Evolutionary conservation across 2,113 vertebrate species (phyloP), one percentile per base, ranked within the genome.

Genomic region (Anguilla japonica): DNA sequence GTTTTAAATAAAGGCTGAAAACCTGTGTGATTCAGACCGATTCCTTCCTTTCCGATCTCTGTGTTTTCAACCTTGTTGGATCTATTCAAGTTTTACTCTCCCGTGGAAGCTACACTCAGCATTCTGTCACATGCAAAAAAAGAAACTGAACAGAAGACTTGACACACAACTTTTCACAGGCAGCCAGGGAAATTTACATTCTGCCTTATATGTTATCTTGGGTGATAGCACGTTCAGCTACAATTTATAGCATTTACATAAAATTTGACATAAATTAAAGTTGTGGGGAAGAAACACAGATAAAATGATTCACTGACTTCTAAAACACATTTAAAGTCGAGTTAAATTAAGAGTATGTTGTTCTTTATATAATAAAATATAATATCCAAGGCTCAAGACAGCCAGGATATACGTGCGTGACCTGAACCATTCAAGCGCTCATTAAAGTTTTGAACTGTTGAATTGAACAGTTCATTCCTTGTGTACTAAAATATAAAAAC

Each of bases 231-330:
- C 40, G 79, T 56, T 15, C 53, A 53, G 29, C 39, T 85, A 80
- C 75, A 85, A 5, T n/a, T 46, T 79, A 43, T 40, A 85, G 1
- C 43, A 80, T 85, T 85, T 85, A 29, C 75, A 57, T 81, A 81
- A 29, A 22, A 46, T 43, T 57, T 46, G 18, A 85, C 46, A n/a
- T 14, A 46, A 22, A 50, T 20, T 79, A 80, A 85, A 85, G 84
- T 41, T 79, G 39, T 8, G 39, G 71, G 22, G n/a, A 60, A 40
- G 15, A 34, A 71, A 67, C 60, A 22, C 57, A 41, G 14, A 60
- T 20, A 67, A 63, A 84, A 46, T 20, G 39, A 29, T 22, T 16
- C 18, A 22, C 11, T 57, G 20, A 41, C 57, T 57, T 84, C 56
- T 20, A 60, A 16, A 20, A 60, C 56, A 3, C 18, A 60, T 20